Conservation (phyloP, 1,140 invertebrate genomes). For the Meteorus sp. region DNA sequence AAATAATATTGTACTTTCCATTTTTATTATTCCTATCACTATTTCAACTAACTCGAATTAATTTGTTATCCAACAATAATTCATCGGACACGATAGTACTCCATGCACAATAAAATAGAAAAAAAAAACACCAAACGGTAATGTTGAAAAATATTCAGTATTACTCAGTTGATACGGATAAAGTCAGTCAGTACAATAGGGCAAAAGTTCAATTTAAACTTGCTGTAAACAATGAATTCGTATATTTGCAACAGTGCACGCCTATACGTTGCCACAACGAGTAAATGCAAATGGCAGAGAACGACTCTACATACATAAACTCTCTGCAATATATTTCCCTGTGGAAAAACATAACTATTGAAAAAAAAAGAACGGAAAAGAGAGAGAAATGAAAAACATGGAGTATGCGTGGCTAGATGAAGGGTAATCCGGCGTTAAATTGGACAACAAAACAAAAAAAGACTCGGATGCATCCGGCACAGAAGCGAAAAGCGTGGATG, state of each 20-base stretch:
- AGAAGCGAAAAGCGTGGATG: not conserved
- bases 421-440: conserved; percentile 24
- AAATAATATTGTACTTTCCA: no score
- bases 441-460: conserved; percentile 18
- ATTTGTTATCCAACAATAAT: no score
- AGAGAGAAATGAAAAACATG: not conserved
- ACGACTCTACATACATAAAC: not conserved
- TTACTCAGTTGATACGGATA: no score
- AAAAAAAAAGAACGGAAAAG: not conserved
- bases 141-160: no score
- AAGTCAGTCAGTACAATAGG: no score
- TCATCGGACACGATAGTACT: no score
- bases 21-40: no score
- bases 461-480: conserved; percentile 2
- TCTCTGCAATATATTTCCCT: not conserved
- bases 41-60: no score
- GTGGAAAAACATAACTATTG: not conserved
- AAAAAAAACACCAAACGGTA: no score
- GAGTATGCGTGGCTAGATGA: conserved; percentile 3
- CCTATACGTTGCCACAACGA: not conserved
- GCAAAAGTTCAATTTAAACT: no score
- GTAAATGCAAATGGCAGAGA: conserved; percentile 4
- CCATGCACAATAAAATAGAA: no score
- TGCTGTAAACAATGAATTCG: no score
- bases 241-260: not conserved